phyloP scores from a whole-genome alignment of 2,797 vertebrate species.

The Rhinatrema bivittatum region DNA sequence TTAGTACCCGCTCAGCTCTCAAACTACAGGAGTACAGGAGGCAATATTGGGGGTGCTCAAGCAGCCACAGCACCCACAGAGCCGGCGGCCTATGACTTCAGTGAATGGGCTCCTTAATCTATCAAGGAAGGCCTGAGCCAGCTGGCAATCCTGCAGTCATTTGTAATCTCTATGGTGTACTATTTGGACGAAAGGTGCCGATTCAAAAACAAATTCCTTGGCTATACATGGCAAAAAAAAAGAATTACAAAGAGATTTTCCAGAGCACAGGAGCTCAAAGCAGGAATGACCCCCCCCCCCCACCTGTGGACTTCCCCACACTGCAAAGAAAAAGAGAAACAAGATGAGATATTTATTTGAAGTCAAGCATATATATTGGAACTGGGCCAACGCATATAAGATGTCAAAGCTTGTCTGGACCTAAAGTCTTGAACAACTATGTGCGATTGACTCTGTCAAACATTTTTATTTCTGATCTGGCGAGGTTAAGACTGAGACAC shows the following conservation, averaged over 20 bases:
- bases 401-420: slow-evolving; percentile 32
- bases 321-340: slow-evolving; percentile 32
- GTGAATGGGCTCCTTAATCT: too few species aligned
- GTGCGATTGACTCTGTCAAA: slow-evolving; percentile 31
- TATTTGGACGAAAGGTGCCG: too few species aligned
- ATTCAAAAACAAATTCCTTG: too few species aligned
- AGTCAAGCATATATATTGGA: slow-evolving; percentile 41
- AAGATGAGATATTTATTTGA: slow-evolving; percentile 47
- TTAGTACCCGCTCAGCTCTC: too few species aligned
- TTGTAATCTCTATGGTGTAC: too few species aligned
- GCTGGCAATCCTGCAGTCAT: too few species aligned
- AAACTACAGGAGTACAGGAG: too few species aligned
- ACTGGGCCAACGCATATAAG: slow-evolving; percentile 31
- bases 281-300: slow-evolving; percentile 18
- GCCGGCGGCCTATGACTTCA: too few species aligned
- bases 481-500: not conserved
- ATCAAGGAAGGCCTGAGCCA: too few species aligned
- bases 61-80: too few species aligned
- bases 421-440: slow-evolving; percentile 34
- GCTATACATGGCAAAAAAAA: slow-evolving; percentile 13
- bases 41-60: too few species aligned
- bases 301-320: slow-evolving; percentile 11
- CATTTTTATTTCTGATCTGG: not conserved
- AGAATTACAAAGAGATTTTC: slow-evolving; percentile 17
- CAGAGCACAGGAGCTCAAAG: slow-evolving; percentile 15